phyloP scores from a whole-genome alignment of 2,888 invertebrate genomes.

The Trissolcus brochymenae region DNA sequence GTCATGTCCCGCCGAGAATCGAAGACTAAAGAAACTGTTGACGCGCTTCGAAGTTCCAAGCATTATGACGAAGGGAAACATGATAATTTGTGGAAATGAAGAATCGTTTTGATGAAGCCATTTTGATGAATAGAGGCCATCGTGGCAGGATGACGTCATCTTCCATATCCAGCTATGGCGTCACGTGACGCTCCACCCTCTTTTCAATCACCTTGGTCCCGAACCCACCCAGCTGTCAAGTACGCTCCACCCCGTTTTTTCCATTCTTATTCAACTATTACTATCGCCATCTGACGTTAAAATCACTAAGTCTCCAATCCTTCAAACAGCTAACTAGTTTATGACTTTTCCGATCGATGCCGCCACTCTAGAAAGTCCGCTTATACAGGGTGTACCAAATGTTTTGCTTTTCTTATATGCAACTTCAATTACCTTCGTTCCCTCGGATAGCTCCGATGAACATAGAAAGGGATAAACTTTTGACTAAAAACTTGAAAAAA shows the following conservation, averaged over 20 bases:
- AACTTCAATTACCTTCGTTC: too few species aligned
- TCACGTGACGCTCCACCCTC: slow-evolving; percentile 79
- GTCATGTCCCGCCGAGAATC: too few species aligned
- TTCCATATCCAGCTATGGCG: slow-evolving; percentile 75
- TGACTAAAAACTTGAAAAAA: too few species aligned
- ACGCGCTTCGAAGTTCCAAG: neutral
- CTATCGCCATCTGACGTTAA: slow-evolving; percentile 74
- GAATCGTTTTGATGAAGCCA: slow-evolving; percentile 75
- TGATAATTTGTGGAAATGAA: slow-evolving; percentile 60
- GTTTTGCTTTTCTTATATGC: neutral
- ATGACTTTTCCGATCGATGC: slow-evolving; percentile 70
- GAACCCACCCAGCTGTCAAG: slow-evolving; percentile 77
- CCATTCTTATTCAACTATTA: slow-evolving; percentile 68
- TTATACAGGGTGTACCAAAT: slow-evolving; percentile 58
- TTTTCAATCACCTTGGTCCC: slow-evolving; percentile 79
- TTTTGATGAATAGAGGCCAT: slow-evolving; percentile 81
- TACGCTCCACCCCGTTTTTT: slow-evolving; percentile 76
- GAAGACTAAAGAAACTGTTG: too few species aligned
- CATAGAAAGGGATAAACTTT: too few species aligned
- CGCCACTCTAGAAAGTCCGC: slow-evolving; percentile 67
- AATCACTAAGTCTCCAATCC: slow-evolving; percentile 67
- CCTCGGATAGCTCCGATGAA: too few species aligned
- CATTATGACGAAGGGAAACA: slow-evolving; percentile 1
- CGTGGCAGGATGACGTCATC: slow-evolving; percentile 78
- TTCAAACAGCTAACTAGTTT: slow-evolving; percentile 67